Evolutionary conservation across 2,113 vertebrate species (phyloP).

Genomic region (Cnemophilus loriae): DNA sequence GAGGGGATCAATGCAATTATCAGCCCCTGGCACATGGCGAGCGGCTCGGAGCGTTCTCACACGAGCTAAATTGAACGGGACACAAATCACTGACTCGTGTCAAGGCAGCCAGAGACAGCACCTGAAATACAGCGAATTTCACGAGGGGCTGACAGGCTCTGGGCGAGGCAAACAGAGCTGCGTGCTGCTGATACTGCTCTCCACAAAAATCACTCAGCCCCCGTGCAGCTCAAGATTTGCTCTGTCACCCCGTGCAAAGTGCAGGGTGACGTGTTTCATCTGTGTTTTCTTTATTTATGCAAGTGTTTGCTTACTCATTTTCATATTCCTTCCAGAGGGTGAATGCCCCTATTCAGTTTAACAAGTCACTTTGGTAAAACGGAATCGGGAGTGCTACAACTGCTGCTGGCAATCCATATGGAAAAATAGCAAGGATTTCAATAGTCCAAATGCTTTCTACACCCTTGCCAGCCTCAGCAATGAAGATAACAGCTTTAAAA

Average conservation of each 20-base stretch:
- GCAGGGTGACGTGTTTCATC: background rate
- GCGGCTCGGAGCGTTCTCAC: constrained; percentile 14
- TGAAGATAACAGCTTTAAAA: background rate
- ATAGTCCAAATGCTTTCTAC: background rate
- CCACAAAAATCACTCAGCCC: background rate
- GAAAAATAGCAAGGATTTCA: background rate
- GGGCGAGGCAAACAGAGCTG: background rate
- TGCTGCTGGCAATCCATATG: background rate
- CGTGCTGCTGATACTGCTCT: background rate
- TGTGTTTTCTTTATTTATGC: background rate
- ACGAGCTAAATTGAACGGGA: constrained; percentile 56
- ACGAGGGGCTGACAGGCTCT: background rate
- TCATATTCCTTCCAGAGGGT: background rate
- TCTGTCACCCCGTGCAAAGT: background rate
- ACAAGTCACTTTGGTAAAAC: background rate
- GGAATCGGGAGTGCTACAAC: background rate
- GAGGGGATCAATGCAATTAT: constrained; percentile 64
- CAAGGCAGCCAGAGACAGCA: constrained; percentile 36
- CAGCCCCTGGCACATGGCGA: constrained; percentile 46
- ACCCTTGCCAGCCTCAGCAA: background rate
- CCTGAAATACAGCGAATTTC: constrained; percentile 22
- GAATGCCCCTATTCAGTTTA: background rate
- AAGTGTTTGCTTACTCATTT: background rate
- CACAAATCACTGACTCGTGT: constrained; percentile 64
- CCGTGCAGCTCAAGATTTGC: background rate